Base-by-base conservation (phyloP, 2,113 vertebrate species). In the Empidonax traillii region DNA sequence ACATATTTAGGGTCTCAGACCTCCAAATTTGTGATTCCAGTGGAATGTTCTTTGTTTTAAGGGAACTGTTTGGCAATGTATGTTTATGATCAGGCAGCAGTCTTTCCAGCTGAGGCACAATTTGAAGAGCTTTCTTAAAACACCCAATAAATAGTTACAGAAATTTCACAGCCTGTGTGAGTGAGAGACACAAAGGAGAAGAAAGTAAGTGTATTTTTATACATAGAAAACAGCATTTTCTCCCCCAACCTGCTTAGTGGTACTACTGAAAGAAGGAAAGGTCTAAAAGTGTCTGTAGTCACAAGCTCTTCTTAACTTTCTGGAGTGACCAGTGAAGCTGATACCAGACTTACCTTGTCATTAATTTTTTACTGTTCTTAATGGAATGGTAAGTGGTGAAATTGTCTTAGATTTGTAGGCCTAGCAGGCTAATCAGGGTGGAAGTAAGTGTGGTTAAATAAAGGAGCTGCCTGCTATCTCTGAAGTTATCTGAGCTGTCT, bases 281-380 rank as follows among this genome's bases (percentile, higher is more conserved):
- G 24, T 83, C 81, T 94, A 44, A 89, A 87, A 87, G 46, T 0
- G 0, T 68, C 53, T 82, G n/a, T 58, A 69, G 77, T 67, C 89
- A 71, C 77, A 73, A 76, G 89, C 49, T 82, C 81, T 92, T 93
- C 85, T 94, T 90, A 52, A 85, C 87, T 92, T 94, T 68, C 73
- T 92, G 73, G 44, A 81, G 84, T 37, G 88, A 87, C 94, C 81
- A 46, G 78, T 63, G 90, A 66, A 79, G 92, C 90, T 94, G 96
- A 85, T 94, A 94, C 27, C 89, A 85, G 94, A 91, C 78, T 87
- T 93, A 69, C 68, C 85, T 94, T 59, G 71, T 96, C 91, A 94
- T 96, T 39, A 95, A 96, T 91, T 92, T 97, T 97, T 97, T 92
- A 97, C 82, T 89, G 53, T 90, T 88, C 94, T 91, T 96, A 96